These are phyloP conservation scores for Esox lucius DNA, from an alignment of 2,797 vertebrate genomes.

Conservation along the genomic window DNA sequence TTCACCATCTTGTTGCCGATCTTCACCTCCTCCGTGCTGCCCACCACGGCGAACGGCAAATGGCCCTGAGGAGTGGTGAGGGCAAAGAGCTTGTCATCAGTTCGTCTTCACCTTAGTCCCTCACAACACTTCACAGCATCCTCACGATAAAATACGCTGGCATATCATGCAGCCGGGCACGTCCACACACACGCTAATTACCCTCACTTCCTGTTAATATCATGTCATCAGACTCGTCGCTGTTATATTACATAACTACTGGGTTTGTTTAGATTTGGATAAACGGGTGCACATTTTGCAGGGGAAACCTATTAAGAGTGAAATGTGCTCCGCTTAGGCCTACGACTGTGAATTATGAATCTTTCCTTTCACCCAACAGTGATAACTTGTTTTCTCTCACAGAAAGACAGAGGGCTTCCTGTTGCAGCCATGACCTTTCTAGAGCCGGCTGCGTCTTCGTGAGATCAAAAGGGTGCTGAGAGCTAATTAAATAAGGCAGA, in stretches of 20 bases:
- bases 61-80: slow-evolving; percentile 81
- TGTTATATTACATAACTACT: not conserved
- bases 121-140: not conserved
- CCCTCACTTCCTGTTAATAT: not conserved
- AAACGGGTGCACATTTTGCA: not conserved
- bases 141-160: slow-evolving; percentile 11
- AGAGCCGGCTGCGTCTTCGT: not conserved
- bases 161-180: not conserved
- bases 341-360: not conserved
- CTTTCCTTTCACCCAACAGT: not conserved
- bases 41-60: slow-evolving; percentile 95
- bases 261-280: not conserved
- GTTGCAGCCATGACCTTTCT: slow-evolving; percentile 1
- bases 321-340: not conserved
- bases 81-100: not conserved
- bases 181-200: not conserved
- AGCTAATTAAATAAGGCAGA: slow-evolving; percentile 3
- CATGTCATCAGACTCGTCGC: not conserved
- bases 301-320: not conserved
- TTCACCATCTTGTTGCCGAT: slow-evolving; percentile 99
- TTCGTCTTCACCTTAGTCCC: not conserved
- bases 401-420: not conserved
- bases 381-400: not conserved
- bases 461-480: slow-evolving; percentile 1
- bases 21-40: slow-evolving; percentile 97